Percentiles rank a stretch among this genome's conserved stretches.
Conservation (phyloP, 2,888 invertebrate genomes). For the Timema podura region DNA sequence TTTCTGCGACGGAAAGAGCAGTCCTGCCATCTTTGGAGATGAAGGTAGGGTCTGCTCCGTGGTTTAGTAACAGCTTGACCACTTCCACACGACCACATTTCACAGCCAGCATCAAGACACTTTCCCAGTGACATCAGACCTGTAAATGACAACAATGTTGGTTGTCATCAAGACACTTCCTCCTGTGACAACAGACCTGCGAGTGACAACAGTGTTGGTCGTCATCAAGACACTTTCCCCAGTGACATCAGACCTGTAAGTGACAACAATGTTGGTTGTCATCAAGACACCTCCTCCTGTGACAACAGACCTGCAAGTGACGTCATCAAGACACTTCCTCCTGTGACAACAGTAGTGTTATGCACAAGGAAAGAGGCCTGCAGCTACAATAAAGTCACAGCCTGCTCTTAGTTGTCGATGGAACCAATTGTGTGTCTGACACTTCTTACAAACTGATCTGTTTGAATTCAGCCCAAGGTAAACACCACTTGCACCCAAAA, state of each 20-base stretch:
- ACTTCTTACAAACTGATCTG: too few species aligned
- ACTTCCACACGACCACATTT: slow-evolving; percentile 9
- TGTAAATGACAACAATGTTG: neutral
- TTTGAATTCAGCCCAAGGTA: too few species aligned
- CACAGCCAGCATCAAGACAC: slow-evolving; percentile 20
- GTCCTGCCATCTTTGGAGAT: slow-evolving; percentile 16
- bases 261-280: neutral
- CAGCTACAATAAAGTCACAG: too few species aligned
- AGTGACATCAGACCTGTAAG: slow-evolving; percentile 10
- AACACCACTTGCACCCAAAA: too few species aligned
- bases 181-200: too few species aligned
- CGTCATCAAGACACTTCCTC: slow-evolving; percentile 10
- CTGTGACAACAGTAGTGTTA: neutral
- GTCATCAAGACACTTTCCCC: slow-evolving; percentile 20
- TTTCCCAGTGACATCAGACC: slow-evolving; percentile 17
- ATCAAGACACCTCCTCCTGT: too few species aligned
- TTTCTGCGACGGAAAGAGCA: slow-evolving; percentile 16
- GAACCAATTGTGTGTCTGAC: too few species aligned
- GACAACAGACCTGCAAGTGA: too few species aligned
- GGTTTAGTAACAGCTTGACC: slow-evolving; percentile 13
- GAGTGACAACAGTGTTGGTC: neutral
- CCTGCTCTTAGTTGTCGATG: too few species aligned
- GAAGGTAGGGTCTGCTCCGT: slow-evolving; percentile 15
- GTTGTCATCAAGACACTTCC: too few species aligned
- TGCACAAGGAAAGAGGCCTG: too few species aligned